phyloP scores from a whole-genome alignment of 2,888 invertebrate genomes.

The Eupithecia inturbata region DNA sequence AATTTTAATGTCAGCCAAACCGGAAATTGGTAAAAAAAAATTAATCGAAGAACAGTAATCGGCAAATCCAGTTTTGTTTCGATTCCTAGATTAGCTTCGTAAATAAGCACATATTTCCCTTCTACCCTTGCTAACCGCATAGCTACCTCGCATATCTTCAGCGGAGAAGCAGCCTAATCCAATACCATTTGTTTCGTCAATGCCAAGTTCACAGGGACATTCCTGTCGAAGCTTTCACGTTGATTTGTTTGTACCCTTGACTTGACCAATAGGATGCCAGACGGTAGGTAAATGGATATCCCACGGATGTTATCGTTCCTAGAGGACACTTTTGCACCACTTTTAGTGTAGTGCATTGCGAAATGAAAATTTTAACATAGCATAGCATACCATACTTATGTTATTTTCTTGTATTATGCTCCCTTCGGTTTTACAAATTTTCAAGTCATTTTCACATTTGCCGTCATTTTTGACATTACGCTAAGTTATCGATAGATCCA shows the following conservation, averaged over 20 bases:
- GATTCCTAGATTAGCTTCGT: slow-evolving; percentile 1
- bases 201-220: slow-evolving; percentile 69
- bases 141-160: not conserved
- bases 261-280: slow-evolving; percentile 55
- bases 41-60: not conserved
- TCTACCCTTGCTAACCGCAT: not conserved
- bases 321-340: slow-evolving; percentile 1
- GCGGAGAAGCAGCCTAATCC: slow-evolving; percentile 50
- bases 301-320: not conserved
- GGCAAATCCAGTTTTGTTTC: not conserved
- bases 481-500: no score
- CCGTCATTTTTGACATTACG: no score
- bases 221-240: slow-evolving; percentile 58
- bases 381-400: not conserved
- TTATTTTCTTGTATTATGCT: not conserved
- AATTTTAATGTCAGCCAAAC: not conserved
- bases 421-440: not conserved
- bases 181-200: slow-evolving; percentile 66
- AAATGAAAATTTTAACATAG: not conserved
- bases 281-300: not conserved
- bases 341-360: not conserved
- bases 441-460: no score
- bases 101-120: not conserved
- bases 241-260: slow-evolving; percentile 76
- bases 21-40: not conserved